These are phyloP conservation scores for Acanthisitta chloris DNA, from an alignment of 2,113 vertebrate species.

Conservation along the genomic window DNA sequence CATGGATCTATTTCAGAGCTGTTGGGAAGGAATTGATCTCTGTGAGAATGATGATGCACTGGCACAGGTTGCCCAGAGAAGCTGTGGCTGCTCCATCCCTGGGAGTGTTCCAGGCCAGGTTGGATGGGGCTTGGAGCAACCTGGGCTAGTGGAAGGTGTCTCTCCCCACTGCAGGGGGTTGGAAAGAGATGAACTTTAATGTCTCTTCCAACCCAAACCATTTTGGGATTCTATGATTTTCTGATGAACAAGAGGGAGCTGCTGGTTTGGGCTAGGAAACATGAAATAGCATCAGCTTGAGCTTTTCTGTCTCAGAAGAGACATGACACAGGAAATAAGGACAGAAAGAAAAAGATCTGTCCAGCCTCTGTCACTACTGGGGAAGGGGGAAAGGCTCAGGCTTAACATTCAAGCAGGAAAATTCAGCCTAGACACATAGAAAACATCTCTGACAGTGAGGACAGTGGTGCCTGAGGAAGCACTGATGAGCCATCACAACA, in stretches of 20 bases:
- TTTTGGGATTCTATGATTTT: too few relatives aligned
- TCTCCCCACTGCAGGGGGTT: neutral
- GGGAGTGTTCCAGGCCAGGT: neutral
- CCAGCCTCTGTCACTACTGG: neutral
- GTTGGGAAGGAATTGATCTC: neutral
- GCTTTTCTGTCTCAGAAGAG: neutral
- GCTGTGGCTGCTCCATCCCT: neutral
- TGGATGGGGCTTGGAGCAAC: too few relatives aligned
- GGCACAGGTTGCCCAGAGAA: neutral
- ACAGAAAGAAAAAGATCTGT: neutral
- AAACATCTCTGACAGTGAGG: neutral
- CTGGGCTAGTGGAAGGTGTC: neutral
- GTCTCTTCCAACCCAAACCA: neutral
- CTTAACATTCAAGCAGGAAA: neutral
- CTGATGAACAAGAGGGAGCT: neutral
- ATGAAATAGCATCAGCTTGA: fast-evolving
- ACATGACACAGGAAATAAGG: neutral
- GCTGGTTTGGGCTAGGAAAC: neutral
- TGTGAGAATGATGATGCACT: neutral
- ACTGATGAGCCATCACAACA: neutral
- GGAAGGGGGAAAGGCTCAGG: neutral
- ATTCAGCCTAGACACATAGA: neutral
- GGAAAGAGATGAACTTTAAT: neutral
- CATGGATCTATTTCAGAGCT: fast-evolving
- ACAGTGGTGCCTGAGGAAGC: neutral